These are phyloP conservation scores for Philereme transversata DNA, from an alignment of 2,888 invertebrate genomes.

Conservation along the genomic window DNA sequence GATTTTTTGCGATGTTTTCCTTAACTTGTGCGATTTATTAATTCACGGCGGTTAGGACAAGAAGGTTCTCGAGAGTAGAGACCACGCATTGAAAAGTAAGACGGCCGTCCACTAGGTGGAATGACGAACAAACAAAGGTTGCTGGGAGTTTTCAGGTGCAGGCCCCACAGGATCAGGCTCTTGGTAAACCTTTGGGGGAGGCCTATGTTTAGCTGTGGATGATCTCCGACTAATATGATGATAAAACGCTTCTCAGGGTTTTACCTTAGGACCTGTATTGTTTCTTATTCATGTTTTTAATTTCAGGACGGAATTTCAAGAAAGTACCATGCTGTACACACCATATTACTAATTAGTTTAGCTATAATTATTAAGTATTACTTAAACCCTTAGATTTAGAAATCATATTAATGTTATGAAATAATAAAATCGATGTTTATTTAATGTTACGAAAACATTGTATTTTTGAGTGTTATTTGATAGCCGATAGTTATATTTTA, in stretches of 20 bases:
- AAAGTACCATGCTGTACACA: constrained; percentile 58
- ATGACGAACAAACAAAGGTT: too few species aligned
- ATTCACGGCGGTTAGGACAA: too few species aligned
- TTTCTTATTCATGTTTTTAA: constrained; percentile 23
- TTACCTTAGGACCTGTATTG: constrained; percentile 1
- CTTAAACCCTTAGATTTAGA: constrained; percentile 44
- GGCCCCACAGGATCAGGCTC: too few species aligned
- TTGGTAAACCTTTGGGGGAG: too few species aligned
- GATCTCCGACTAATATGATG: too few species aligned
- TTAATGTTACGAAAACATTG: constrained; percentile 71
- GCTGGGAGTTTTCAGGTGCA: too few species aligned
- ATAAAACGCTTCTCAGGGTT: not conserved
- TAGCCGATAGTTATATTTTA: constrained; percentile 80
- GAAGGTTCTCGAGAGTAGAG: too few species aligned
- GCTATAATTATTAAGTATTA: constrained; percentile 33
- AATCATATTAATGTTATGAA: constrained; percentile 49
- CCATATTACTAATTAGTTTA: constrained; percentile 39
- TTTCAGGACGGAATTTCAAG: constrained; percentile 43
- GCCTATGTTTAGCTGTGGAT: too few species aligned
- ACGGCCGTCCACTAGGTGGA: too few species aligned
- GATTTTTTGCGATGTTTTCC: not conserved
- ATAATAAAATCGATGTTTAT: constrained; percentile 60
- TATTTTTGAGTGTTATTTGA: constrained; percentile 81
- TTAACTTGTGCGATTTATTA: not conserved
- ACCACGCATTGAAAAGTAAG: too few species aligned